Conservation (phyloP, 2,888 invertebrate genomes). For the Diachrysia chrysitis region DNA sequence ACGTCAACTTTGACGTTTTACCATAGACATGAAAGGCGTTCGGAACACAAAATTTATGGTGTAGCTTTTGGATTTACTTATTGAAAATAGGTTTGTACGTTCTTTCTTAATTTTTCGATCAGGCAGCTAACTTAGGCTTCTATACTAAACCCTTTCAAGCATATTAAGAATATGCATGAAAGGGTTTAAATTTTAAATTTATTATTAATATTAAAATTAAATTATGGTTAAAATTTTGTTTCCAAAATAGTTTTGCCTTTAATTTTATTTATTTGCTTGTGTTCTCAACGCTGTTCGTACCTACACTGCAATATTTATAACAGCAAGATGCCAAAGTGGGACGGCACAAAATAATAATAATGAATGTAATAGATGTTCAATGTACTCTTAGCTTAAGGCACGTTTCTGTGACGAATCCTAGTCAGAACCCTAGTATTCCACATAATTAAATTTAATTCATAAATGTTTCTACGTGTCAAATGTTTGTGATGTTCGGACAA, state of each 20-base stretch:
- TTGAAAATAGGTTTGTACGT: not conserved
- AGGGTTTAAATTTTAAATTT: too few species aligned
- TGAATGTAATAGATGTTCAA: conserved; percentile 68
- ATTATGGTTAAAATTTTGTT: too few species aligned
- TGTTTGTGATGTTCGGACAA: conserved; percentile 59
- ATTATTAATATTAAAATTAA: too few species aligned
- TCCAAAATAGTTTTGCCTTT: too few species aligned
- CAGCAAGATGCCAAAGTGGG: conserved; percentile 61
- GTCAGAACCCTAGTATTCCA: conserved; percentile 71
- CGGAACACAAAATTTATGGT: conserved; percentile 12
- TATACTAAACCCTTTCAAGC: too few species aligned
- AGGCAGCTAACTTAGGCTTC: not conserved
- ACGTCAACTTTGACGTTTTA: conserved; percentile 16
- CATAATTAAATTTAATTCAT: conserved; percentile 55
- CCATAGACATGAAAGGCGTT: conserved; percentile 26
- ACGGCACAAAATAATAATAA: conserved; percentile 72
- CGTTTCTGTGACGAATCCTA: conserved; percentile 82
- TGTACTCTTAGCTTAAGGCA: conserved; percentile 78
- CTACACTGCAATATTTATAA: conserved; percentile 19
- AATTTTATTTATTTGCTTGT: conserved; percentile 7
- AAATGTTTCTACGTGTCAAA: conserved; percentile 67
- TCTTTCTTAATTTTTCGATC: not conserved
- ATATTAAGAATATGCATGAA: too few species aligned
- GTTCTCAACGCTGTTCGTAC: conserved; percentile 29
- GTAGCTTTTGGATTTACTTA: not conserved